These are phyloP conservation scores for Ctenopoma kingsleyae DNA, from an alignment of 2,797 vertebrate genomes.

Conservation along the genomic window DNA sequence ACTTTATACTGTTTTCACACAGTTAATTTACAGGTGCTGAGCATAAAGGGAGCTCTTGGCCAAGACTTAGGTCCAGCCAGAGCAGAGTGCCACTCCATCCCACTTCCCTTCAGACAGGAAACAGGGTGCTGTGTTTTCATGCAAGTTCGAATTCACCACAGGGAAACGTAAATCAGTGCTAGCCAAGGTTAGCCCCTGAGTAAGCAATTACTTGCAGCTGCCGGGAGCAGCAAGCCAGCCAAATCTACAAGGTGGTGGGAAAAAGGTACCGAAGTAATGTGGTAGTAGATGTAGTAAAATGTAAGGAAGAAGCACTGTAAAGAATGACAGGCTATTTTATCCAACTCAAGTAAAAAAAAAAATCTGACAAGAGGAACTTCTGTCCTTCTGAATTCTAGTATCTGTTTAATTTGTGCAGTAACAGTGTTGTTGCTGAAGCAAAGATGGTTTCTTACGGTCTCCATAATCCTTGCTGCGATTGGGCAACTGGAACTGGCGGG, in stretches of 20 bases:
- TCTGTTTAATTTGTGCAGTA: slow-evolving; percentile 35
- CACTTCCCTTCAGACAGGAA: slow-evolving; percentile 83
- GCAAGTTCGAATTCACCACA: slow-evolving; percentile 66
- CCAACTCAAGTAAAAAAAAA: slow-evolving; percentile 1
- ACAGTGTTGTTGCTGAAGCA: slow-evolving; percentile 25
- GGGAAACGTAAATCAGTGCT: slow-evolving; percentile 81
- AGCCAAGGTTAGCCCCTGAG: slow-evolving; percentile 79
- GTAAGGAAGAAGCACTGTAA: slow-evolving; percentile 1
- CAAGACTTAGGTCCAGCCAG: slow-evolving; percentile 40
- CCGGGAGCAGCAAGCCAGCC: slow-evolving; percentile 53
- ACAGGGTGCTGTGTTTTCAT: slow-evolving; percentile 75
- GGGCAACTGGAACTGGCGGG: slow-evolving; percentile 91
- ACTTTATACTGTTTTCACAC: slow-evolving; percentile 32
- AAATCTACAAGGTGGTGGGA: slow-evolving; percentile 25
- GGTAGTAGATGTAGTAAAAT: slow-evolving; percentile 4
- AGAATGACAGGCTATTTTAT: neutral
- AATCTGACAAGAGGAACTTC: slow-evolving; percentile 6
- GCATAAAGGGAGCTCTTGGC: slow-evolving; percentile 44
- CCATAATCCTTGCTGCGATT: slow-evolving; percentile 92
- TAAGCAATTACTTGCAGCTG: slow-evolving; percentile 76
- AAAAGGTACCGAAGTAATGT: slow-evolving; percentile 26
- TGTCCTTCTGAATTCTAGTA: slow-evolving; percentile 16
- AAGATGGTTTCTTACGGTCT: slow-evolving; percentile 86
- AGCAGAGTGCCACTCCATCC: slow-evolving; percentile 60
- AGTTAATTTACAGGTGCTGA: slow-evolving; percentile 49